Evolutionary conservation across 2,888 invertebrate species (phyloP), one percentile per base, ranked within the genome.

Genomic region (Magallana nippona): DNA sequence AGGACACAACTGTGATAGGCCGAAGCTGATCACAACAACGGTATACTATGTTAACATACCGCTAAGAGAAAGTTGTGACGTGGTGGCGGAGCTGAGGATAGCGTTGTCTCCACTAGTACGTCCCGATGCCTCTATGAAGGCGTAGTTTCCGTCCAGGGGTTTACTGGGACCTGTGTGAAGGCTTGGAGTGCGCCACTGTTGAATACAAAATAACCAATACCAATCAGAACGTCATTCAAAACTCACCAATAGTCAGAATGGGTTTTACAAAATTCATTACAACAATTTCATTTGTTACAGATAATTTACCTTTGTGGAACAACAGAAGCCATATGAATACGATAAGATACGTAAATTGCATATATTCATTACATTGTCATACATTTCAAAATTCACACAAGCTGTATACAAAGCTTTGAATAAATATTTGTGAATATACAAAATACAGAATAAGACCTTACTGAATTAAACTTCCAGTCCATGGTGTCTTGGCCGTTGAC

Each of bases 61-160:
- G 15, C 10, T 19, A 58, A n/a, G 27, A 22, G 58, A 10, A 57
- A 44, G 10, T 22, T 22, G 57, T 19, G n/a, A 15, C 17, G 58
- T 80, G 10, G 17, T 1, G 44, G 62, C 55, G 1, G 81, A 63
- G 8, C 55, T 63, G 17, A 81, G 22, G 1, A 81, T 63, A 8
- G 82, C 82, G 17, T 71, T 44, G 55, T 71, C 55, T 8, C 71
- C 82, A 1, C 15, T 1, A 19, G 27, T 44, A 15, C 77, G 44
- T 1, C 55, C 15, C 1, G 71, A 55, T 13, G 82, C 82, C 32
- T 82, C 71, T 55, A 82, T 82, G 32, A 77, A 82, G 0, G 82
- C 82, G 17, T 19, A 82, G 1, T 27, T 10, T 19, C 82, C 82
- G n/a, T 63, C 71, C 19, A 55, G 13, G 10, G 57, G 77, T 17